phyloP scores from a whole-genome alignment of 2,888 invertebrate species.

The Drosophila kambysellisi region DNA sequence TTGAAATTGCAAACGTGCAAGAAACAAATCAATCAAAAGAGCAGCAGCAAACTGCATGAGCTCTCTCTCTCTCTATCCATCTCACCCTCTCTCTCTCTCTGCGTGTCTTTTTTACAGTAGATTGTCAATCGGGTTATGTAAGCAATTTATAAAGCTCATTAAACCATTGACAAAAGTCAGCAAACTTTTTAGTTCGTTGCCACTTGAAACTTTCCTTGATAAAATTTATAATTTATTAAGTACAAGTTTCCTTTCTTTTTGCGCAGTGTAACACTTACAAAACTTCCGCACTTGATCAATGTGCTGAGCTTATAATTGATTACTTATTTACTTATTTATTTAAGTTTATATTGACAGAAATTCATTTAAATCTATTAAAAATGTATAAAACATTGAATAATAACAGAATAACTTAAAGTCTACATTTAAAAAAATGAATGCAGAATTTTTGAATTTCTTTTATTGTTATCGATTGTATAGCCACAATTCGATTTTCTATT shows the following conservation, averaged over 20 bases:
- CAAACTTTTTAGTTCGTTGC: background rate
- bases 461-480: background rate
- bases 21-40: conserved; percentile 37
- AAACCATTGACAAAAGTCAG: background rate
- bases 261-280: background rate
- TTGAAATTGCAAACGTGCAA: conserved; percentile 39
- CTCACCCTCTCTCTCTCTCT: background rate
- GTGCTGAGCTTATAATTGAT: background rate
- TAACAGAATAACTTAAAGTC: background rate
- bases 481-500: background rate
- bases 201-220: background rate
- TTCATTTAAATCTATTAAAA: background rate
- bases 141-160: background rate
- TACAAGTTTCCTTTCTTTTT: background rate
- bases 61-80: background rate
- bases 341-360: background rate
- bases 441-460: background rate
- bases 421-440: background rate
- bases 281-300: background rate
- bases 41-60: conserved; percentile 13
- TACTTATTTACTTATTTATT: too few relatives aligned
- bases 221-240: background rate
- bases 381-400: background rate
- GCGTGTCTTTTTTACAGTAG: background rate
- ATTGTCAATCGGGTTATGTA: conserved; percentile 5